Evolutionary conservation across 2,888 invertebrate species (phyloP).

Genomic region (Clepsis dumicolana): DNA sequence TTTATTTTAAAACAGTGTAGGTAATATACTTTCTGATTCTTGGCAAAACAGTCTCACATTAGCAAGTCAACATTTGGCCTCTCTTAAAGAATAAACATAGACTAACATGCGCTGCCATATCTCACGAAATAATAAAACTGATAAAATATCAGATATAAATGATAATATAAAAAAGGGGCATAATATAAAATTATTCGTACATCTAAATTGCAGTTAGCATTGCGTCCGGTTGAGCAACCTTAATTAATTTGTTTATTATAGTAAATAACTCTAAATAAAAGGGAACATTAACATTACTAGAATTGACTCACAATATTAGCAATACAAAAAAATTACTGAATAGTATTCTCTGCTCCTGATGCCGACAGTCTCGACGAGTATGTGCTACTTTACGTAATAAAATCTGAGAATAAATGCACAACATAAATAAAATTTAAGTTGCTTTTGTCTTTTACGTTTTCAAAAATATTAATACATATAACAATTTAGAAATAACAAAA

Average conservation of each 20-base stretch:
- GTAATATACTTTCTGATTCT: constrained; percentile 87
- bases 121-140: constrained; percentile 81
- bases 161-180: constrained; percentile 76
- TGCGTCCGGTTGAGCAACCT: constrained; percentile 85
- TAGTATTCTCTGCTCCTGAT: constrained; percentile 62
- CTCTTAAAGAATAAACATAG: constrained; percentile 83
- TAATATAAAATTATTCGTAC: constrained; percentile 77
- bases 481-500: constrained; percentile 84
- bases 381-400: constrained; percentile 73
- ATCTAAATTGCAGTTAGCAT: constrained; percentile 82
- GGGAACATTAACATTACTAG: constrained; percentile 82
- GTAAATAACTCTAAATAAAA: constrained; percentile 83
- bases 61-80: constrained; percentile 87
- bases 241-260: constrained; percentile 79
- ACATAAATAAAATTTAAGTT: constrained; percentile 84
- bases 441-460: constrained; percentile 84
- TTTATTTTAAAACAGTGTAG: constrained; percentile 87
- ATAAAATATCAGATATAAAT: constrained; percentile 77
- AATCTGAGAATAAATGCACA: constrained; percentile 85
- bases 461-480: constrained; percentile 78
- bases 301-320: constrained; percentile 85
- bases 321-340: constrained; percentile 70
- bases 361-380: constrained; percentile 82
- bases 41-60: constrained; percentile 87
- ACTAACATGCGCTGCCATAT: constrained; percentile 85